Evolutionary conservation across 2,113 vertebrate genomes (phyloP), one percentile per base, ranked within the genome.

Genomic region (Ptilonorhynchus violaceus): DNA sequence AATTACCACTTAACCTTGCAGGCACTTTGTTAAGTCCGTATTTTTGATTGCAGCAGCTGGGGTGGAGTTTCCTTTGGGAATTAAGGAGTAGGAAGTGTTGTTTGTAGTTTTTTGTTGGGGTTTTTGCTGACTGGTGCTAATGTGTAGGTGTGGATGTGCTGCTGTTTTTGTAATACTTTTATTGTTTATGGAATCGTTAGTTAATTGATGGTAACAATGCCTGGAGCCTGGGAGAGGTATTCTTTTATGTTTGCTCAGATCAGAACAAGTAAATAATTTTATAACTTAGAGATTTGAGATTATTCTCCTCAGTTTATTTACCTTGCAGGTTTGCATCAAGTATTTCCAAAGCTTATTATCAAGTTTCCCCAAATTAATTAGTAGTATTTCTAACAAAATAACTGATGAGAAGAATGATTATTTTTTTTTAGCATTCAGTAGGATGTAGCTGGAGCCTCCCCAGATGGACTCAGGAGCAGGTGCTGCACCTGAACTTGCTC

Each of bases 21-120:
- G 94, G 62, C 83, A 35, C 86, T 92, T 88, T 68, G 87, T 89
- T 94, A 94, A 92, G 49, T 88, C 93, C 20, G 0, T 93, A 68
- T 72, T 97, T 92, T 66, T 89, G 85, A 94, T 88, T 95, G 91
- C 87, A 46, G 85, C 58, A 79, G 92, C 88, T 96, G 84, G 90
- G 93, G 96, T 96, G 96, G 94, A 94, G 93, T 95, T 96, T 97
- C 94, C 90, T 97, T 94, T 95, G 93, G 94, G 92, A 97, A 94
- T 97, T 95, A 97, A 91, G 73, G 91, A 96, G 84, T 95, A 94
- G 96, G 93, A 96, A 97, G 91, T 96, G 78, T 70, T 95, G 85
- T 97, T 97, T 93, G 96, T 85, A 96, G 74, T 68, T 92, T 97
- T 94, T 96, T 94, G 93, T 92, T 92, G 87, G 14, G 2, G 60